These are phyloP conservation scores for Drosophila funebris DNA, from an alignment of 1,140 invertebrate species.

Conservation along the genomic window DNA sequence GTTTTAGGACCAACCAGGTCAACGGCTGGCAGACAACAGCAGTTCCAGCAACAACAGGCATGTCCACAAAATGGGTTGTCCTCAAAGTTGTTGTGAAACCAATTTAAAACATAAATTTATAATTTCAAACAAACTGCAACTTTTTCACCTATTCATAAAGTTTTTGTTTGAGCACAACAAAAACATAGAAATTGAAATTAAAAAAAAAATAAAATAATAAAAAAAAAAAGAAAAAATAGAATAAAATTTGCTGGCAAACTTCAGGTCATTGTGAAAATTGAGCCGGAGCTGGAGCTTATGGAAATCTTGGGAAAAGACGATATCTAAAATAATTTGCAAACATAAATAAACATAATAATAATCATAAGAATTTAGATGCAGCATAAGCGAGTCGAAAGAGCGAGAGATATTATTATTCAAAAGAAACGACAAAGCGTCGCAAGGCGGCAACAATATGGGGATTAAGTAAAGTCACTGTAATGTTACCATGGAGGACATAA, in stretches of 20 bases:
- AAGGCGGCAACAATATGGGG: too few relatives aligned
- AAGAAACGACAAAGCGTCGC: too few relatives aligned
- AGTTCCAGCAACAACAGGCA: neutral
- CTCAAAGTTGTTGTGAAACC: conserved; percentile 34
- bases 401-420: too few relatives aligned
- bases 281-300: neutral
- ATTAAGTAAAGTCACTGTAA: too few relatives aligned
- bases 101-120: conserved; percentile 21
- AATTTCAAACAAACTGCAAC: neutral
- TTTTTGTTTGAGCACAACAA: neutral
- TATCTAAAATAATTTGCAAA: neutral
- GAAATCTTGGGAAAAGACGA: too few relatives aligned
- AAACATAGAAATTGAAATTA: too few relatives aligned
- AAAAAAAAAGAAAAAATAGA: neutral
- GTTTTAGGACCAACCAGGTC: too few relatives aligned
- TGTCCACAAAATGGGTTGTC: conserved; percentile 29
- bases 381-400: too few relatives aligned
- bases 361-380: too few relatives aligned
- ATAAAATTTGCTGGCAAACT: neutral
- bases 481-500: too few relatives aligned
- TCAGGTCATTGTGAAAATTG: neutral
- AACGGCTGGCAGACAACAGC: conserved; percentile 20
- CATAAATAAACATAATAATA: too few relatives aligned
- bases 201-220: neutral
- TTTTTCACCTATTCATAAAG: neutral